A percentile compares a stretch with the other conserved stretches of the same genome.
Conservation (phyloP, 2,113 vertebrate genomes). For the Recurvirostra avosetta region DNA sequence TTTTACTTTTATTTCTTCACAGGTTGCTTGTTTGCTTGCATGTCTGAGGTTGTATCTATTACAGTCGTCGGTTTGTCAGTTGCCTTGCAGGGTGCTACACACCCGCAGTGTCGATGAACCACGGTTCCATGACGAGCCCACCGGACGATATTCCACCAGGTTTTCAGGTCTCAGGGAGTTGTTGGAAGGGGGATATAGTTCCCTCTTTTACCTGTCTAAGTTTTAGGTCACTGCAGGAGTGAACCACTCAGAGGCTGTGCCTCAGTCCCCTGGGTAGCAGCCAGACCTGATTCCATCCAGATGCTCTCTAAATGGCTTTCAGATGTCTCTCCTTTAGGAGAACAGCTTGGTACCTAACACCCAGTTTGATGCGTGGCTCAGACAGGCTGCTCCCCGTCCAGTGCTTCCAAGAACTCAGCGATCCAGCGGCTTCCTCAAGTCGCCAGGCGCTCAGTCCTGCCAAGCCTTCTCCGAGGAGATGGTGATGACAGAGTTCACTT, state of each 20-base stretch:
- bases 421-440: not conserved
- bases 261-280: not conserved
- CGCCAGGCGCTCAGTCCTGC: not conserved
- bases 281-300: not conserved
- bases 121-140: not conserved
- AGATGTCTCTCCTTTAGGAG: not conserved
- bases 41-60: not conserved
- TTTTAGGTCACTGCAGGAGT: not conserved
- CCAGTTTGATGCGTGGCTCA: not conserved
- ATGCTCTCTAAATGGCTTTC: conserved; percentile 18
- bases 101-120: not conserved
- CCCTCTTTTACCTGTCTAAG: not conserved
- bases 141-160: not conserved
- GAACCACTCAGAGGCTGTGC: not conserved
- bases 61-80: not conserved
- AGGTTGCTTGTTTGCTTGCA: not conserved
- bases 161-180: not conserved
- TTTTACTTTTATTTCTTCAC: not conserved
- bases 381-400: not conserved
- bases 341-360: not conserved
- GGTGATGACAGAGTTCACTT: conserved; percentile 3
- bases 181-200: not conserved
- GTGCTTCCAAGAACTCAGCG: not conserved
- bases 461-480: not conserved
- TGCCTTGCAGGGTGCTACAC: not conserved